Evolutionary conservation across 2,113 vertebrate species (phyloP).

Genomic region (Micronycteris hirsuta): DNA sequence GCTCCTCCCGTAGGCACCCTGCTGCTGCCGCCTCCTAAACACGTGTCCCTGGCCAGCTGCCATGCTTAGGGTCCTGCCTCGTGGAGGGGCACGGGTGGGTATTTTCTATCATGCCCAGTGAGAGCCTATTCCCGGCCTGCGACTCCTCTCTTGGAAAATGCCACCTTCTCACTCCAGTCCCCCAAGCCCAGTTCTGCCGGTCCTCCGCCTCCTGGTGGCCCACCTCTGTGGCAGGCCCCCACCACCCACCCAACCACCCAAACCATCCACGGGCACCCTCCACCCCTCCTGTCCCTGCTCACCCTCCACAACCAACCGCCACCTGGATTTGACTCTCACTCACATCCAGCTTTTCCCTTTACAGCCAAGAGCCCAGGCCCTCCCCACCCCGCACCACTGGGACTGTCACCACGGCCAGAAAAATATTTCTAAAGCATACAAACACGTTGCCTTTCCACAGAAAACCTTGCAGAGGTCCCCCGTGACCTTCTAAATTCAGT

Average conservation of each 20-base stretch:
- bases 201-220: not conserved
- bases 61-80: not conserved
- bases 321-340: not conserved
- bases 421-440: not conserved
- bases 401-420: not conserved
- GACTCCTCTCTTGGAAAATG: not conserved
- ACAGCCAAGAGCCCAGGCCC: no score
- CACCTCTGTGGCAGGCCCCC: not conserved
- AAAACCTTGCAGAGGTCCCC: not conserved
- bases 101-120: not conserved
- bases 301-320: accelerated
- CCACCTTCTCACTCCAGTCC: not conserved
- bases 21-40: not conserved
- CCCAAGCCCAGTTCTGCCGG: accelerated
- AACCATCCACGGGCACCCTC: no score
- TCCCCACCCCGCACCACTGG: not conserved
- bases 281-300: accelerated
- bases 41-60: accelerated
- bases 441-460: not conserved
- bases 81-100: accelerated
- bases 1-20: not conserved
- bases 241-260: not conserved
- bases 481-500: not conserved
- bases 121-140: accelerated
- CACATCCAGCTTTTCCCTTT: not conserved